phyloP scores from a whole-genome alignment of 2,797 vertebrate species.

The Chiroxiphia lanceolata region DNA sequence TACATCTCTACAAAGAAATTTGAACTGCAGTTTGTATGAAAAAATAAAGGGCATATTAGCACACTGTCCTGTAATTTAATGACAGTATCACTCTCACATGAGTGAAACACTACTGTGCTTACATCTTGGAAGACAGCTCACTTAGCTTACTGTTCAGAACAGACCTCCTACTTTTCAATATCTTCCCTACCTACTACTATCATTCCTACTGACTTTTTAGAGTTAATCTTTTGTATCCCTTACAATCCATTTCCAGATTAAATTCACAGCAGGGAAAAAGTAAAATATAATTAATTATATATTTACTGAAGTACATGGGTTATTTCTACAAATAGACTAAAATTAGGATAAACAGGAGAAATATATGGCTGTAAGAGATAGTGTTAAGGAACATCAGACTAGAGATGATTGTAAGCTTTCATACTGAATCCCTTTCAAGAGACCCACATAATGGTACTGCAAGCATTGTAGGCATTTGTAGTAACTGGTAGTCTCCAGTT shows the following conservation, averaged over 20 bases:
- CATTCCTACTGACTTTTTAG: background rate
- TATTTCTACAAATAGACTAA: background rate
- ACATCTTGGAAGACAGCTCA: background rate
- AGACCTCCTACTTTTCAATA: background rate
- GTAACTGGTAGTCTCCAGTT: background rate
- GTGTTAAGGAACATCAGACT: background rate
- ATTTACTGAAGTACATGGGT: background rate
- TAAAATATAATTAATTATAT: background rate
- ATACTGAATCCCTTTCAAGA: background rate
- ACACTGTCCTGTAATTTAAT: background rate
- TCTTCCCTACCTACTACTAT: background rate
- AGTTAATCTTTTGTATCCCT: background rate
- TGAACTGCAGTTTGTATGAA: background rate
- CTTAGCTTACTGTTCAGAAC: background rate
- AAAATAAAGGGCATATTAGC: background rate
- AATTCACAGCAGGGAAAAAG: background rate
- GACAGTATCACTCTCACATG: background rate
- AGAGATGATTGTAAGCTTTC: background rate
- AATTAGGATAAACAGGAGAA: background rate
- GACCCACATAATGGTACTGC: background rate
- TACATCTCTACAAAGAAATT: background rate
- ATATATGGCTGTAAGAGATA: background rate
- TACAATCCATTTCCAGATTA: background rate
- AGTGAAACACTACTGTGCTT: background rate
- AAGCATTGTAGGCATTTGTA: background rate